phyloP scores from a whole-genome alignment of 2,797 vertebrate genomes.

The Enteromius thamalakanensis region DNA sequence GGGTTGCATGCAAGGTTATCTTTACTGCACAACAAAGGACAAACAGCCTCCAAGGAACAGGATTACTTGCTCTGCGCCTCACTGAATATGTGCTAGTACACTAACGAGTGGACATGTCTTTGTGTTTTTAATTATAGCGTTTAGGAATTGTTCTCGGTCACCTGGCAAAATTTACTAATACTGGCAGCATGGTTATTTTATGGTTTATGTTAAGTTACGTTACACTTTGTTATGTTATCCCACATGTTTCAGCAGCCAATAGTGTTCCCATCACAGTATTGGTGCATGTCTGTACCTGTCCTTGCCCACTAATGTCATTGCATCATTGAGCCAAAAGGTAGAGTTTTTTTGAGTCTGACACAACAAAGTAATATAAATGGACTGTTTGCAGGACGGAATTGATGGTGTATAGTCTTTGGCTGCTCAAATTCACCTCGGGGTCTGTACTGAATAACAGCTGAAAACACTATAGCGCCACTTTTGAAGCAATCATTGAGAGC shows the following conservation, averaged over 20 bases:
- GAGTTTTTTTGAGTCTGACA: not conserved
- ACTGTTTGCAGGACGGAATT: not conserved
- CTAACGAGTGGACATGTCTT: not conserved
- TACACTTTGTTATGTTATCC: not conserved
- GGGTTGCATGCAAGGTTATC: conserved; percentile 33
- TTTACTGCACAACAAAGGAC: conserved; percentile 3
- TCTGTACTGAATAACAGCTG: not conserved
- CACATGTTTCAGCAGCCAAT: not conserved
- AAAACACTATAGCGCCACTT: conserved; percentile 1
- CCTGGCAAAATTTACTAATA: not conserved
- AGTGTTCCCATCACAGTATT: not conserved
- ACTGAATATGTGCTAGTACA: not conserved
- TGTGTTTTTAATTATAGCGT: conserved; percentile 1
- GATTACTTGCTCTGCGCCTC: conserved; percentile 14
- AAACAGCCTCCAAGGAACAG: not conserved
- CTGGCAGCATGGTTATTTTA: not conserved
- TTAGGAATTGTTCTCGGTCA: not conserved
- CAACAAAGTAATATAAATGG: not conserved
- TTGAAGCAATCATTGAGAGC: not conserved
- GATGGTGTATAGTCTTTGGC: not conserved
- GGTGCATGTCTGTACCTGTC: not conserved
- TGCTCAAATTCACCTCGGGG: not conserved
- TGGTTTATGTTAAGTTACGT: not conserved
- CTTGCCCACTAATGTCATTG: not conserved
- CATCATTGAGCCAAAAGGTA: not conserved